These are phyloP conservation scores for Chrysopilus asiliformis DNA, from an alignment of 2,888 invertebrate species.

Conservation along the genomic window DNA sequence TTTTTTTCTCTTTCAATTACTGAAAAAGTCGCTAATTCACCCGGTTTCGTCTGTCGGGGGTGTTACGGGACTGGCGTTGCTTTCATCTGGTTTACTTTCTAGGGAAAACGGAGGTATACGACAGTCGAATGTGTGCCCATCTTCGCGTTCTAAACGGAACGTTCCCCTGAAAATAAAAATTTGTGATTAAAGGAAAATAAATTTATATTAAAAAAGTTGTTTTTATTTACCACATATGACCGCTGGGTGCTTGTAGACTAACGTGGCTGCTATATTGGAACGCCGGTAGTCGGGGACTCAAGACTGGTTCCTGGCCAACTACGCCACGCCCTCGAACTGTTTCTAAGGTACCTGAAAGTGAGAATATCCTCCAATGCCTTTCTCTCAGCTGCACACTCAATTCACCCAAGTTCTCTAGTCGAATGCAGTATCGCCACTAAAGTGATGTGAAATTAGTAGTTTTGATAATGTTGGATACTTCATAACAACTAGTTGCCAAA, in stretches of 20 bases:
- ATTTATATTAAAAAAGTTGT: constrained; percentile 1
- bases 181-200: not conserved
- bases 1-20: too few relatives aligned
- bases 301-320: constrained; percentile 93
- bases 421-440: constrained; percentile 95
- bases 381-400: constrained; percentile 85
- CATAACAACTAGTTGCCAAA: too few relatives aligned
- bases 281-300: constrained; percentile 77
- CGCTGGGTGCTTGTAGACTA: constrained; percentile 90
- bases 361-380: constrained; percentile 97
- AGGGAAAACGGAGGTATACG: constrained; percentile 94
- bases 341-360: constrained; percentile 83
- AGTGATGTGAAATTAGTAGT: too few relatives aligned
- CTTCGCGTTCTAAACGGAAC: constrained; percentile 92
- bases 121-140: constrained; percentile 93
- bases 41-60: constrained; percentile 11
- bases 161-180: constrained; percentile 57
- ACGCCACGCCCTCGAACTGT: constrained; percentile 87
- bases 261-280: constrained; percentile 98
- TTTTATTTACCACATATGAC: constrained; percentile 46
- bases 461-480: too few relatives aligned
- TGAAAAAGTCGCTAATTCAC: too few relatives aligned
- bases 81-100: constrained; percentile 79
- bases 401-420: constrained; percentile 86
- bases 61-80: constrained; percentile 16